Evolutionary conservation across 2,113 vertebrate species (phyloP).

Genomic region (Nannospalax galili): DNA sequence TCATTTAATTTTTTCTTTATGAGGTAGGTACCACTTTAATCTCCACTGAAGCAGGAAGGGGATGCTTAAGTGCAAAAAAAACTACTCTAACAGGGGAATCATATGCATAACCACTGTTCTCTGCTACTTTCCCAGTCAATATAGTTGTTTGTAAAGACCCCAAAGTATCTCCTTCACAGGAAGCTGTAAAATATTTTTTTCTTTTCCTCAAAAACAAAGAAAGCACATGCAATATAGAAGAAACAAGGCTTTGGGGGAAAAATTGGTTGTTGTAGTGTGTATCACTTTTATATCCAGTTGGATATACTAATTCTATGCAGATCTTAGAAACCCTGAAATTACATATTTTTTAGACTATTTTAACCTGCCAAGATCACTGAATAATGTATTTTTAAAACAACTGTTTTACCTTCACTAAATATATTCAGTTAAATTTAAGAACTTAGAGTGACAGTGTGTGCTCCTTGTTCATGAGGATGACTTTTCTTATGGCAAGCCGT

Average conservation of each 20-base stretch:
- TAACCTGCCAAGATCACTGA: constrained; percentile 54
- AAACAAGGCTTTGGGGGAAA: neutral
- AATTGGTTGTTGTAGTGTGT: constrained; percentile 3
- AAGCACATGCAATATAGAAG: constrained; percentile 17
- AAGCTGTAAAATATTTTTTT: constrained; percentile 27
- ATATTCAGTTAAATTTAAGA: constrained; percentile 67
- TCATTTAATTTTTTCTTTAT: neutral
- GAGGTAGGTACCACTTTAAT: neutral
- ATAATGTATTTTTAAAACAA: constrained; percentile 62
- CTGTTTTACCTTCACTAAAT: constrained; percentile 59
- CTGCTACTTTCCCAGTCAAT: neutral
- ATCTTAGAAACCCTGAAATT: constrained; percentile 66
- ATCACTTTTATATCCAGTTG: constrained; percentile 68
- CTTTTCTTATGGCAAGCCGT: neutral
- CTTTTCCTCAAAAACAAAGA: constrained; percentile 32
- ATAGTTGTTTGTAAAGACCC: neutral
- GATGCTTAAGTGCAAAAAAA: neutral
- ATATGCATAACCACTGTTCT: neutral
- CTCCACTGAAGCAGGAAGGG: neutral
- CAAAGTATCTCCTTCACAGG: constrained; percentile 22
- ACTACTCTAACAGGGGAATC: neutral
- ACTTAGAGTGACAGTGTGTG: constrained; percentile 18
- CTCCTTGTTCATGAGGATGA: constrained; percentile 39
- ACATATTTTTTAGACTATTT: constrained; percentile 66
- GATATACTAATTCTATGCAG: constrained; percentile 62